Conservation (phyloP, 1,140 invertebrate genomes). For the Bombus vancouverensis region DNA sequence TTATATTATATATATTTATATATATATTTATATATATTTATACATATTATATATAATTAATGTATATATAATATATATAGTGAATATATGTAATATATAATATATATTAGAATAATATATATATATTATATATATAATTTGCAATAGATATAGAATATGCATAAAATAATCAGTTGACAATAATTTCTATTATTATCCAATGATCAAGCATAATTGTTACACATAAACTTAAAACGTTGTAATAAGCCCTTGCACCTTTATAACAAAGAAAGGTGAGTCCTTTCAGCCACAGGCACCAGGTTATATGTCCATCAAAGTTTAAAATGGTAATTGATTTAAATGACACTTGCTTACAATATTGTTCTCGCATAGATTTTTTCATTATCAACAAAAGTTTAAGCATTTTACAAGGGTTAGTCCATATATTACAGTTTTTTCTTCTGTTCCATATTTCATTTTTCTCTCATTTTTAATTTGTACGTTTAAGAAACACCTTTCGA, state of each 20-base stretch:
- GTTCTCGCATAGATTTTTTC: slow-evolving; percentile 80
- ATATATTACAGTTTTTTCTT: slow-evolving; percentile 72
- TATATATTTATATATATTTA: slow-evolving; percentile 42
- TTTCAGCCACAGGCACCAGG: slow-evolving; percentile 78
- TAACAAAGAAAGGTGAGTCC: slow-evolving; percentile 72
- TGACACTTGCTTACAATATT: slow-evolving; percentile 78
- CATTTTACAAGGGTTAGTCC: slow-evolving; percentile 79
- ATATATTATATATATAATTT: slow-evolving; percentile 58
- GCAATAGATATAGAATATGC: slow-evolving; percentile 70
- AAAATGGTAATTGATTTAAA: slow-evolving; percentile 76
- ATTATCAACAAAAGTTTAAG: slow-evolving; percentile 82
- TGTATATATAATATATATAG: slow-evolving; percentile 43
- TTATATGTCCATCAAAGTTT: slow-evolving; percentile 77
- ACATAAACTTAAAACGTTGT: slow-evolving; percentile 72
- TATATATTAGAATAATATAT: slow-evolving; percentile 22
- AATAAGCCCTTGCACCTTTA: slow-evolving; percentile 70
- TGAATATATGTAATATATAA: slow-evolving; percentile 68
- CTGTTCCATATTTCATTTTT: slow-evolving; percentile 64
- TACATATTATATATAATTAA: slow-evolving; percentile 44
- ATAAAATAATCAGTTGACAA: slow-evolving; percentile 72
- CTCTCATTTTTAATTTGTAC: slow-evolving; percentile 75
- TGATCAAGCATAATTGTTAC: slow-evolving; percentile 68
- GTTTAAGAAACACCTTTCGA: slow-evolving; percentile 79
- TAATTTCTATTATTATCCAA: slow-evolving; percentile 72
- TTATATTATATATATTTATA: slow-evolving; percentile 53